Conservation (phyloP, 2,113 vertebrate genomes). For the Cryptotis parvus region DNA sequence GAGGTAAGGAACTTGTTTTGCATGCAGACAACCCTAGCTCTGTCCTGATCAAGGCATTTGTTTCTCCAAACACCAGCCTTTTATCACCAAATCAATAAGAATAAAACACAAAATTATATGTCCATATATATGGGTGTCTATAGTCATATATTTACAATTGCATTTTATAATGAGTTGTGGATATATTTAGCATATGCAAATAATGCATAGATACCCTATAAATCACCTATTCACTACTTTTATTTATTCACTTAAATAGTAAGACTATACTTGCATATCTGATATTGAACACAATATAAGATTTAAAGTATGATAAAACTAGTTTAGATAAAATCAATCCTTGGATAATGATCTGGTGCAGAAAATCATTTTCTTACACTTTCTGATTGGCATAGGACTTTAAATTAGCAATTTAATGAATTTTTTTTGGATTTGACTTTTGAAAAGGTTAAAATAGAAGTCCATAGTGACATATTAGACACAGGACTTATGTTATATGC, state of each 20-base stretch:
- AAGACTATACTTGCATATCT: background rate
- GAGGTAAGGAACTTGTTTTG: no score
- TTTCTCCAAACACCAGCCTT: no score
- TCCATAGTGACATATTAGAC: background rate
- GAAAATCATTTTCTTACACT: background rate
- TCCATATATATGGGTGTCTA: no score
- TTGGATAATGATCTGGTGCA: background rate
- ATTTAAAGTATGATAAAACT: background rate
- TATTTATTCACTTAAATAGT: background rate
- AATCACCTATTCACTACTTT: no score
- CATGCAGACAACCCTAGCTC: no score
- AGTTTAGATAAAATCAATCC: conserved; percentile 25
- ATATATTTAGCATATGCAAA: background rate
- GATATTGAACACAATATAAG: background rate
- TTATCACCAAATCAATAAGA: no score
- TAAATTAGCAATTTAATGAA: conserved; percentile 35
- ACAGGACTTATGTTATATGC: no score
- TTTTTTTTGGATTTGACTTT: background rate
- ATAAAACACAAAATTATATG: no score
- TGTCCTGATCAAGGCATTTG: no score
- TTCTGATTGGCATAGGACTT: background rate
- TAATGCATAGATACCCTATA: background rate
- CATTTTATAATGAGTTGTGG: background rate
- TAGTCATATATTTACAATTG: background rate
- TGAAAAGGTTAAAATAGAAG: background rate